Base-by-base conservation (phyloP, 2,888 invertebrate genomes). In the Brenthis hecate region DNA sequence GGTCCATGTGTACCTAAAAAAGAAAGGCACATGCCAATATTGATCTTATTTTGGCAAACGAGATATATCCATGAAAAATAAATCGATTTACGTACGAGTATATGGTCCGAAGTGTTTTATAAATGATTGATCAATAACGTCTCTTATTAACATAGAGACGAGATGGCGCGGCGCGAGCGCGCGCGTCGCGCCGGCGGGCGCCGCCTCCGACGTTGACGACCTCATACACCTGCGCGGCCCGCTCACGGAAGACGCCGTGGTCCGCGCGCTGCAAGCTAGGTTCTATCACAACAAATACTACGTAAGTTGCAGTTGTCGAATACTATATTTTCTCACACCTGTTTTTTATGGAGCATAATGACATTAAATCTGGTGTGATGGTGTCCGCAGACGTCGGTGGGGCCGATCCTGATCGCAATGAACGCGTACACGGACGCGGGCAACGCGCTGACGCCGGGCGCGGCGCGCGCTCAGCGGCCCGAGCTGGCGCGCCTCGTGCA, bases 141-240 rank as follows among this genome's bases (percentile, higher is more conserved):
- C n/a, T 32, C 53, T 56, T 36, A 36, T 19, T 6, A 36, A 47
- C 3, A 36, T 82, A 87, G 85, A 88, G 72, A 74, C 84, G 61
- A 79, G 89, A 80, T 85, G 85, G 85, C 73, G 73, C 79, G 83
- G 73, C 76, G 80, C 66, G 54, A 74, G 75, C 68, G 69, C 75
- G 71, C 67, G 68, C 66, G 66, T 72, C 58, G 76, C 76, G 67
- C 77, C 73, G 28, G 61, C 55, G 69, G 76, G 76, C 14, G 60
- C 61, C 69, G 76, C 76, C 57, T 72, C 76, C 73, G 94, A 96
- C 87, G 94, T 97, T 84, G 96, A 97, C 81, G 98, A 98, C 92
- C 95, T 98, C 80, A 98, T 98, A 85, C 98, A 98, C 92, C 93
- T 98, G 81, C 95, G 97, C 58, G 98, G 98, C 50, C 98, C 98